Evolutionary conservation across 2,797 vertebrate genomes (phyloP).

Genomic region (Muscicapa striata): DNA sequence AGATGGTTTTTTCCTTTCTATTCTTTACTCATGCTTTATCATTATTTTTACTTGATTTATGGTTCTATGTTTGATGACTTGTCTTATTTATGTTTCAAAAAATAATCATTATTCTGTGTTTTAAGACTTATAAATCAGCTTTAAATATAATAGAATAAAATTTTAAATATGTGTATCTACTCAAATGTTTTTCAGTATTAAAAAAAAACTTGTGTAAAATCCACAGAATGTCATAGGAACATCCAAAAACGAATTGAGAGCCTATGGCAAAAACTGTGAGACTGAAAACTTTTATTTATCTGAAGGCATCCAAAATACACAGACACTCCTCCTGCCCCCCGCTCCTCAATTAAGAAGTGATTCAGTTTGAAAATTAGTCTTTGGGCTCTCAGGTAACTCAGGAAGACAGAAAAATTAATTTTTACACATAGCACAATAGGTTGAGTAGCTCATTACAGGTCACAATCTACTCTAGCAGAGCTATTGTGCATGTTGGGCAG

Average conservation of each 20-base stretch:
- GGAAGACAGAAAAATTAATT: neutral
- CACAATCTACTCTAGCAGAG: neutral
- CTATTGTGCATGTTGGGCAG: neutral
- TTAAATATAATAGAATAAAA: neutral
- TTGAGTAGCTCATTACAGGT: neutral
- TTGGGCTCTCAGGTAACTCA: neutral
- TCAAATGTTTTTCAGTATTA: neutral
- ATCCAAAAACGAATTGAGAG: neutral
- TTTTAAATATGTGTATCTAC: neutral
- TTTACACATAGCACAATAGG: neutral
- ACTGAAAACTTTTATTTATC: neutral
- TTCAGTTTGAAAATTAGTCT: neutral
- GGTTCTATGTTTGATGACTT: neutral
- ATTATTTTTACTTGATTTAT: neutral
- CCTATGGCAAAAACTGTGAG: neutral
- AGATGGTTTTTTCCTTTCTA: neutral
- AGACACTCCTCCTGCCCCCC: fast-evolving
- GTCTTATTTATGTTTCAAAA: neutral
- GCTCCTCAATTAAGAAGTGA: fast-evolving
- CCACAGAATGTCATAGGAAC: neutral
- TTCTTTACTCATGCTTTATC: neutral
- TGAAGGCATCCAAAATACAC: neutral
- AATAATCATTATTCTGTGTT: neutral
- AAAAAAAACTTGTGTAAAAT: neutral
- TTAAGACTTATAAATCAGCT: neutral